Conservation (phyloP, 1,140 invertebrate genomes). For the Planococcus citri region DNA sequence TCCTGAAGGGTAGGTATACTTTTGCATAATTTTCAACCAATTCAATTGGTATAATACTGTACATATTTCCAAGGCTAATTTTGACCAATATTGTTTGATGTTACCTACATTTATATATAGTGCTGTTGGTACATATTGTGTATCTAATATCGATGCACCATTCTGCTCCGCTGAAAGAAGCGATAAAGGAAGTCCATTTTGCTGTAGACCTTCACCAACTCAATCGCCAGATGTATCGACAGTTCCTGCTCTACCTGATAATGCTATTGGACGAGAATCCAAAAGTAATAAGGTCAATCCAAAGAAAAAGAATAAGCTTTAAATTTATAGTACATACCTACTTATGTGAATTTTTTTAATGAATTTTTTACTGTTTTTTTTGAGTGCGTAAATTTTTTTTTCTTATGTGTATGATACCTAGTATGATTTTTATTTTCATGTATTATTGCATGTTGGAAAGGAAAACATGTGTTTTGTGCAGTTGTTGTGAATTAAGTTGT, state of each 20-base stretch:
- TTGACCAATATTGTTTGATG: too few relatives aligned
- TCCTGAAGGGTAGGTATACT: conserved; percentile 36
- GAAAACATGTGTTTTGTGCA: too few relatives aligned
- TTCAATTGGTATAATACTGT: conserved; percentile 8
- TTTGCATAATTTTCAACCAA: not conserved
- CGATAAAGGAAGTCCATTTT: conserved; percentile 47
- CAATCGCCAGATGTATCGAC: not conserved
- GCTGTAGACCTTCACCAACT: conserved; percentile 37
- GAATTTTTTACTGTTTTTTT: too few relatives aligned
- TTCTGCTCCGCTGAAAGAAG: conserved; percentile 46
- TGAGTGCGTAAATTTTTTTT: too few relatives aligned
- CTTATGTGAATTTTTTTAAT: too few relatives aligned
- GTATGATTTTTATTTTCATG: too few relatives aligned
- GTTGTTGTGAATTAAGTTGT: too few relatives aligned
- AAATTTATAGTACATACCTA: too few relatives aligned
- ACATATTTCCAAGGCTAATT: not conserved
- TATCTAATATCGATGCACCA: conserved; percentile 44
- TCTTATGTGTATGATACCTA: too few relatives aligned
- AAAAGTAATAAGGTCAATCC: not conserved
- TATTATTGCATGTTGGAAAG: too few relatives aligned
- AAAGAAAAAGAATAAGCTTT: too few relatives aligned
- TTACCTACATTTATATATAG: too few relatives aligned
- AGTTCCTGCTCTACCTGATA: not conserved
- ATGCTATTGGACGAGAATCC: not conserved
- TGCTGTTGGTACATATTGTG: conserved; percentile 51